phyloP scores from a whole-genome alignment of 2,113 vertebrate species.

The Sphaerodactylus townsendi region DNA sequence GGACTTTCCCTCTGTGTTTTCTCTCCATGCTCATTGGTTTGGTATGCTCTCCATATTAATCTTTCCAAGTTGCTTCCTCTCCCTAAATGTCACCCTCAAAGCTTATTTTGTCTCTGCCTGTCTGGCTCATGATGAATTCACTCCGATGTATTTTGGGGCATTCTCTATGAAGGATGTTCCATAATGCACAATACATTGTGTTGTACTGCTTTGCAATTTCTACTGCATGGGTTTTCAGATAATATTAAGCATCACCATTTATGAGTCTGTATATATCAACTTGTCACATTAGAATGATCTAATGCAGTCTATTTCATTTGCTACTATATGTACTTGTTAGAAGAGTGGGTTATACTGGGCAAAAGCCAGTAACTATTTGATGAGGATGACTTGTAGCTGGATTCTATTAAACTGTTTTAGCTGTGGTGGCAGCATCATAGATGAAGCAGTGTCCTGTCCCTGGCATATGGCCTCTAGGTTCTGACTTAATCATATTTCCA shows the following conservation, averaged over 20 bases:
- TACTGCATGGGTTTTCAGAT: constrained; percentile 59
- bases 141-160: constrained; percentile 2
- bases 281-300: constrained; percentile 34
- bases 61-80: constrained; percentile 9
- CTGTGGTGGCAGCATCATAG: neutral
- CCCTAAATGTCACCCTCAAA: neutral
- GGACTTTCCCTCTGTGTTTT: neutral
- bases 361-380: neutral
- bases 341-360: neutral
- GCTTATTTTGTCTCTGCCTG: constrained; percentile 41
- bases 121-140: constrained; percentile 17
- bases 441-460: neutral
- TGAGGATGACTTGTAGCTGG: neutral
- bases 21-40: neutral
- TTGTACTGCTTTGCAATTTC: constrained; percentile 22
- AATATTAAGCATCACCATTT: constrained; percentile 48
- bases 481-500: neutral
- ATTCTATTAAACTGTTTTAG: neutral
- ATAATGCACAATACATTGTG: constrained; percentile 45
- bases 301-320: neutral
- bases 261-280: constrained; percentile 46
- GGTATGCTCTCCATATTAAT: neutral
- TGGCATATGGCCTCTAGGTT: neutral
- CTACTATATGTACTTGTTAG: neutral
- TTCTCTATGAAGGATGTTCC: constrained; percentile 43